Percentiles rank a stretch among this genome's conserved stretches.
Evolutionary conservation across 2,113 vertebrate species (phyloP).

Genomic region (Poicephalus gulielmi): DNA sequence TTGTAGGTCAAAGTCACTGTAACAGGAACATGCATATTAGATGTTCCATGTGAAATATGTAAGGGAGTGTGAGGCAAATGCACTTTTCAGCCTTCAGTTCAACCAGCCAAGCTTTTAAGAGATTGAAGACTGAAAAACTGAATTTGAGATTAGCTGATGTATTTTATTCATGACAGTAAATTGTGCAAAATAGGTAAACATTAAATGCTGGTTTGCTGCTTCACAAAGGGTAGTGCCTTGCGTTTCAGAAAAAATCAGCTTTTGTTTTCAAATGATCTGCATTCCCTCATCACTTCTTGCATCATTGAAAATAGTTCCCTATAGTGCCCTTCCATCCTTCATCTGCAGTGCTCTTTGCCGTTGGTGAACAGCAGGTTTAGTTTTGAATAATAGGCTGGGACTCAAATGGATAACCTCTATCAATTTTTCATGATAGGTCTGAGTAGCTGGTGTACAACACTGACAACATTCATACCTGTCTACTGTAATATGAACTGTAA

Average conservation of each 20-base stretch:
- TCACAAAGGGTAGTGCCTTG: background rate
- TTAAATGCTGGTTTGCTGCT: background rate
- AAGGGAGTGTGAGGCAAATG: background rate
- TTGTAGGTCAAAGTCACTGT: background rate
- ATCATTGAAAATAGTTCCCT: background rate
- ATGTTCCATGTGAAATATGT: background rate
- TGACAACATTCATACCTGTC: constrained; percentile 8
- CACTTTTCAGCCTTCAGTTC: background rate
- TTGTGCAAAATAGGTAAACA: background rate
- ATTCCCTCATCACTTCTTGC: background rate
- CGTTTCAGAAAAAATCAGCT: background rate
- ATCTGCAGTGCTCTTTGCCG: background rate
- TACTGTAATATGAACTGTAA: background rate
- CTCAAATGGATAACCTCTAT: constrained; percentile 33
- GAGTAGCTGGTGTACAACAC: constrained; percentile 5
- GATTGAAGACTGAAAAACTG: background rate
- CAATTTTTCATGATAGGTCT: constrained; percentile 40
- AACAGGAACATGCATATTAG: background rate
- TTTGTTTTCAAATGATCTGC: constrained; percentile 13
- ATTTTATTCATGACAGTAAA: background rate
- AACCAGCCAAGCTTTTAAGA: background rate
- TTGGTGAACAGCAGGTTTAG: background rate
- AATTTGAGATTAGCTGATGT: background rate
- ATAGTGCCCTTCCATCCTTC: background rate
- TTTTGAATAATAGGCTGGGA: constrained; percentile 15